A percentile compares a stretch with the other conserved stretches of the same genome.
Conservation (phyloP, 2,113 vertebrate species). For the Lipotes vexillifer region DNA sequence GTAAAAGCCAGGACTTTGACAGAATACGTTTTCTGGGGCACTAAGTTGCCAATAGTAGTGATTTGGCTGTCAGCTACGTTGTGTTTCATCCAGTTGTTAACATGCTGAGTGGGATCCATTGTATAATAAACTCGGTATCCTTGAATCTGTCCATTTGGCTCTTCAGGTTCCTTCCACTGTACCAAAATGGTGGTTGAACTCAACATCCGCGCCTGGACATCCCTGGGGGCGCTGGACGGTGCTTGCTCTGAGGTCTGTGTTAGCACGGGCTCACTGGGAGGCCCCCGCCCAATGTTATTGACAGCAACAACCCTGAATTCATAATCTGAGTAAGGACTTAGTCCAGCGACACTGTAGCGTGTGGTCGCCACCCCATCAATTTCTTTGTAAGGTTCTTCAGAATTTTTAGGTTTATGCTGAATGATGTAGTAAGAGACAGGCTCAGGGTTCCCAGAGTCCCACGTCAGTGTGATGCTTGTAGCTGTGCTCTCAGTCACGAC, state of each 20-base stretch:
- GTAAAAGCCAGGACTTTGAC: conserved; percentile 98
- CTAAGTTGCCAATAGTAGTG: conserved; percentile 94
- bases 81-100: conserved; percentile 97
- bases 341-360: conserved; percentile 96
- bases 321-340: conserved; percentile 98
- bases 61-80: conserved; percentile 95
- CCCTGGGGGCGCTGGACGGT: conserved; percentile 94
- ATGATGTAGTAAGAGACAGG: conserved; percentile 98
- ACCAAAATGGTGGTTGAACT: conserved; percentile 97
- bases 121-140: conserved; percentile 98
- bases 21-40: conserved; percentile 96
- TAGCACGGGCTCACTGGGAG: conserved; percentile 93
- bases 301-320: conserved; percentile 96
- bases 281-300: conserved; percentile 97
- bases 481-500: conserved; percentile 97
- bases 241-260: conserved; percentile 97
- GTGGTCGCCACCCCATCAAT: conserved; percentile 98
- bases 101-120: conserved; percentile 91
- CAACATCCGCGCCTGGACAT: conserved; percentile 96
- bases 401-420: conserved; percentile 94
- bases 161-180: conserved; percentile 98
- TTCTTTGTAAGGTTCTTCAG: conserved; percentile 95
- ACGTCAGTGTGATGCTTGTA: conserved; percentile 97
- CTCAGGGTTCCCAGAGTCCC: conserved; percentile 99
- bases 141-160: conserved; percentile 97